These are phyloP conservation scores for Anas flavirostris DNA, from an alignment of 2,797 vertebrate genomes.

Conservation along the genomic window DNA sequence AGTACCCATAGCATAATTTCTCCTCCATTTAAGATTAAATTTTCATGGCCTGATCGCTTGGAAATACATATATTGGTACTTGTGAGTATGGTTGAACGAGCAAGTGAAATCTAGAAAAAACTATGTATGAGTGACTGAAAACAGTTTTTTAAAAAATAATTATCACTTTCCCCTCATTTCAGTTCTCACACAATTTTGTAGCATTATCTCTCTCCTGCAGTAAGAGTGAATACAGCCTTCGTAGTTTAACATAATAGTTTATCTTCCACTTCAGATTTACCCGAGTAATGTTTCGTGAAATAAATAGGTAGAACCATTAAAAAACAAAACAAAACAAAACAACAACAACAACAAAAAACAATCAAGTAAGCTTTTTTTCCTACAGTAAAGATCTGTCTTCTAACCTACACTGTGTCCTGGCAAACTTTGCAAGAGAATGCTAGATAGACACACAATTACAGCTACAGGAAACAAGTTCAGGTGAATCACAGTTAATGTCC, in stretches of 20 bases:
- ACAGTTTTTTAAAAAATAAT: neutral
- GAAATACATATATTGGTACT: neutral
- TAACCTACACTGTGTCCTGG: neutral
- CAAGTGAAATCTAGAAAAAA: neutral
- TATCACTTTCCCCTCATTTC: neutral
- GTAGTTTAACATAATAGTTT: neutral
- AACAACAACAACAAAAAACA: neutral
- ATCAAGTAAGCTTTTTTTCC: neutral
- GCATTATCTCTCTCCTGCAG: neutral
- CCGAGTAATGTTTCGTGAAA: neutral
- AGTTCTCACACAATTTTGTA: neutral
- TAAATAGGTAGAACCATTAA: neutral
- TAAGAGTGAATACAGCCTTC: neutral
- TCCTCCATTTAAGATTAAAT: neutral
- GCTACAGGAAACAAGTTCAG: neutral
- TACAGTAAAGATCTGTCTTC: neutral
- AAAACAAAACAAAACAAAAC: too few relatives aligned
- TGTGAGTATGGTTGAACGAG: neutral
- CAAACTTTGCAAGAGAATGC: neutral
- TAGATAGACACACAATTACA: neutral
- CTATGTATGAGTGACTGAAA: accelerated
- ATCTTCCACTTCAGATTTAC: neutral
- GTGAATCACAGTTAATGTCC: accelerated
- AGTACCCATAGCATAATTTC: neutral
- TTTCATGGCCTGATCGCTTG: neutral